A percentile compares a stretch with the other conserved stretches of the same genome.
Conservation (phyloP, 2,888 invertebrate species). For the Nezara viridula region DNA sequence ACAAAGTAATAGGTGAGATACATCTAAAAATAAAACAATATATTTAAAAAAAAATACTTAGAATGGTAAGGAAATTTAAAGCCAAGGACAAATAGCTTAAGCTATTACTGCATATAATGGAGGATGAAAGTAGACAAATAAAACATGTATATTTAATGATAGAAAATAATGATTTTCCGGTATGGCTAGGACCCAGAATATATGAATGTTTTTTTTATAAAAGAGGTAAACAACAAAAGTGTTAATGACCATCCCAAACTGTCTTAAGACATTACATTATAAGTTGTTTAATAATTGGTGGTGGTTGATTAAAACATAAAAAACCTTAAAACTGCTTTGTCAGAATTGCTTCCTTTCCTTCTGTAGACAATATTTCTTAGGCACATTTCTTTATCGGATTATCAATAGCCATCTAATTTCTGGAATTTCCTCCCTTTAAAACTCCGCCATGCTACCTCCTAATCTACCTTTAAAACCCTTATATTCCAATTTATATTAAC, state of each 20-base stretch:
- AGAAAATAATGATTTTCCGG: background rate
- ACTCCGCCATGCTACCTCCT: too few species aligned
- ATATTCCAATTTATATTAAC: too few species aligned
- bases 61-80: background rate
- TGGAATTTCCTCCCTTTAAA: too few species aligned
- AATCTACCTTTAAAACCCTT: too few species aligned
- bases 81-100: background rate
- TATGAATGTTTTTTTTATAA: background rate
- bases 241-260: background rate
- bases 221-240: background rate
- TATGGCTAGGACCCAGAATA: background rate
- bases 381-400: too few species aligned
- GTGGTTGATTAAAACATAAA: background rate
- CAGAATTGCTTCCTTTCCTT: too few species aligned
- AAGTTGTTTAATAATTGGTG: background rate
- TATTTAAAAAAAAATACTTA: slow-evolving; percentile 44
- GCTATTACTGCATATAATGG: background rate
- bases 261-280: background rate
- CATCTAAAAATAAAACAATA: slow-evolving; percentile 75
- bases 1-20: slow-evolving; percentile 79
- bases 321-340: too few species aligned
- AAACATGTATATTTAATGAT: background rate
- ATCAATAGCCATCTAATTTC: too few species aligned
- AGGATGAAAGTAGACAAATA: background rate
- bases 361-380: too few species aligned